Base-by-base conservation (phyloP, 1,140 invertebrate genomes). In the Micrasema minimum region DNA sequence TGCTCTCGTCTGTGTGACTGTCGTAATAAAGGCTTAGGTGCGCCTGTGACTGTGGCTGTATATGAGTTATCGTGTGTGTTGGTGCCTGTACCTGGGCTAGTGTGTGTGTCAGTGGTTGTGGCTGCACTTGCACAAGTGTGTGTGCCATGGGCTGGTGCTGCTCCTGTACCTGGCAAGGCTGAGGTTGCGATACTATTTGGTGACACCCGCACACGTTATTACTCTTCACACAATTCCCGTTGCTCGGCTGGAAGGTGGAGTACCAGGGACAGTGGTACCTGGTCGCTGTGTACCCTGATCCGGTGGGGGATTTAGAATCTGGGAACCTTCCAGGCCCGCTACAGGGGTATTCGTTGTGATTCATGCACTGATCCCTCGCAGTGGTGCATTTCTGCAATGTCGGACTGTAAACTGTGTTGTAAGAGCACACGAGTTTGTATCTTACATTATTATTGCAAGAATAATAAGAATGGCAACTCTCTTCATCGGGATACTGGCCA, bases 361-460 rank as follows among this genome's bases (percentile, higher is more conserved):
- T 55, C 16, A 43, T 11, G 41, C 65, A 67, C 10, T 67, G 65
- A 9, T 51, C 50, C 55, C 38, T 67, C 0, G 26, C 12, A 16
- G 37, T 38, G 1, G 48, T 53, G 23, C 65, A 67, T 20, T 37
- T 53, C 41, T 43, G 46, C 11, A 43, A 22, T n/a, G 65, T 18
- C 1, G 48, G 48, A 16, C 65, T 67, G 35, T 53, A 67, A 2
- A 67, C 50, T 11, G 23, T 53, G 26, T 67, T 67, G n/a, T 41
- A 67, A 20, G 65, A 50, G 26, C 65, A 67, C 6, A 41, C 35
- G 5, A 53, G 23, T 43, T 38, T 48, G 10, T 46, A 46, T 26
- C 23, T 22, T 3, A 31, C 43, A 26, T 64, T 64, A 31, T 64
- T 46, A 46, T 46, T 7, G 26, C 59, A 64, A 4, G 26, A 26